These are phyloP conservation scores for Liodrosophila aerea DNA, from an alignment of 2,888 invertebrate species.

Conservation along the genomic window DNA sequence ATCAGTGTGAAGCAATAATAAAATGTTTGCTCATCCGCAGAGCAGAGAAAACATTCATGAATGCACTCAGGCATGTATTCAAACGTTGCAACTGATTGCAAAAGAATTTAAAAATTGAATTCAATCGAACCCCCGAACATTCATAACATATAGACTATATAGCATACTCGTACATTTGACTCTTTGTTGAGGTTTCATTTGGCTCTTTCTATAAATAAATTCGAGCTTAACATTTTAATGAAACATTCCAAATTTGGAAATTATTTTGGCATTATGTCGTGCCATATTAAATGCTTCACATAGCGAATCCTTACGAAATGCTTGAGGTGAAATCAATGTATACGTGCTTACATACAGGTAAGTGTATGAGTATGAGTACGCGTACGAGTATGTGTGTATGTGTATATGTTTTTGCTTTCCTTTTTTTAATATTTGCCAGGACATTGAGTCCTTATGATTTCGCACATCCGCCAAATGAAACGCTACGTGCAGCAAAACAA, in stretches of 20 bases:
- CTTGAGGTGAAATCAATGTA: slow-evolving; percentile 19
- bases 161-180: too few species aligned
- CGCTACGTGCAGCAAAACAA: slow-evolving; percentile 7
- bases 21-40: slow-evolving; percentile 1
- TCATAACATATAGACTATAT: too few species aligned
- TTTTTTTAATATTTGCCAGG: slow-evolving; percentile 22
- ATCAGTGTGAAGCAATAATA: slow-evolving; percentile 6
- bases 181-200: too few species aligned
- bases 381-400: slow-evolving; percentile 1
- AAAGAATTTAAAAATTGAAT: too few species aligned
- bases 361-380: neutral
- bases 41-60: slow-evolving; percentile 8
- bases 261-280: too few species aligned
- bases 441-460: slow-evolving; percentile 9
- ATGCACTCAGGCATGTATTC: slow-evolving; percentile 10
- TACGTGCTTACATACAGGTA: neutral
- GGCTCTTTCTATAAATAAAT: too few species aligned
- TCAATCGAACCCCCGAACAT: too few species aligned
- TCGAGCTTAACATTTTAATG: too few species aligned
- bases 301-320: slow-evolving; percentile 10
- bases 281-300: too few species aligned
- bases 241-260: too few species aligned
- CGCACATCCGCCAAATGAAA: slow-evolving; percentile 16
- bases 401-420: neutral
- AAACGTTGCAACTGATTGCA: too few species aligned